Evolutionary conservation across 2,888 invertebrate genomes (phyloP).

Genomic region (Creontiades dilutus): DNA sequence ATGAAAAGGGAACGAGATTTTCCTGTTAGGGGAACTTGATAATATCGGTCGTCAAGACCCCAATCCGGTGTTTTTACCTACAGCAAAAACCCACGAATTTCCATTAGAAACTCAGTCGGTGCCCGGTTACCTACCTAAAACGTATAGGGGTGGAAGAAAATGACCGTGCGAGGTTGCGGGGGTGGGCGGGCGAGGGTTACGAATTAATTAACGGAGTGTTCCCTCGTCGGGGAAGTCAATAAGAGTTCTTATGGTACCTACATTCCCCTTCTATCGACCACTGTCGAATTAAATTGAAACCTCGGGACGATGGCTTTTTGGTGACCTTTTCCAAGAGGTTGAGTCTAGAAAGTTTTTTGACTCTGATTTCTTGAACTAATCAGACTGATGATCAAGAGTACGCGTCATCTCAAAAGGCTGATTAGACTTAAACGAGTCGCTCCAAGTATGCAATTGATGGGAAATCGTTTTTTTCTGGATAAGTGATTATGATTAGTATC

Average conservation of each 20-base stretch:
- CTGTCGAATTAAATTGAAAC: not conserved
- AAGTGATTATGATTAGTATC: no score
- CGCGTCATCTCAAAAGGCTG: no score
- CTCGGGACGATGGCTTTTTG: not conserved
- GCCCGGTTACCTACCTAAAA: slow-evolving; percentile 1
- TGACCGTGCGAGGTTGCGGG: not conserved
- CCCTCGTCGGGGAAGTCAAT: slow-evolving; percentile 22
- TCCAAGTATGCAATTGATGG: no score
- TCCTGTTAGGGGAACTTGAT: not conserved
- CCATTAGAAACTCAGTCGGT: not conserved
- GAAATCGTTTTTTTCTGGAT: no score
- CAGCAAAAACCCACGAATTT: slow-evolving; percentile 17
- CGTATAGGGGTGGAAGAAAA: slow-evolving; percentile 6
- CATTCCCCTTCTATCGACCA: not conserved
- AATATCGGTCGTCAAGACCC: not conserved
- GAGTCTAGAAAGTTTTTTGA: not conserved
- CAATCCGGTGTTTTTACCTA: slow-evolving; percentile 8
- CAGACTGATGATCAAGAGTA: not conserved
- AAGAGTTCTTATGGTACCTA: slow-evolving; percentile 12
- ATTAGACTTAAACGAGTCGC: no score
- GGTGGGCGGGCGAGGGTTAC: not conserved
- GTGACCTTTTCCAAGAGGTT: not conserved
- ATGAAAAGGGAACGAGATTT: not conserved
- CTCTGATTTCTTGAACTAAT: not conserved
- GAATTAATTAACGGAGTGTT: slow-evolving; percentile 40